A percentile compares a stretch with the other conserved stretches of the same genome.
Conservation (phyloP, 1,140 invertebrate genomes). For the Dreissena polymorpha region DNA sequence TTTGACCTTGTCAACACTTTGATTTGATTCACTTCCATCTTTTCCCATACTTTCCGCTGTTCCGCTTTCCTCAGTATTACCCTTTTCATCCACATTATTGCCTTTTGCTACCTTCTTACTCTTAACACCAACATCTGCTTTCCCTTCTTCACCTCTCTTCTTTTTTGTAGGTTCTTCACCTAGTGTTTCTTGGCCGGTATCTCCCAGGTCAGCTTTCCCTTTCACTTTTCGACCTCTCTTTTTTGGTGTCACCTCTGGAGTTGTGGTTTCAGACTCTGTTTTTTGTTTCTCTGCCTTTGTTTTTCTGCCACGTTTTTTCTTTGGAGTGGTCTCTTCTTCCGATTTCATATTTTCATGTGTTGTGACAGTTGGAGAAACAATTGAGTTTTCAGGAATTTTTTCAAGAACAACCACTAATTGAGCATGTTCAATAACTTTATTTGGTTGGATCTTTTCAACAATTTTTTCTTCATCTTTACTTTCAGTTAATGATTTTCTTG, state of each 20-base stretch:
- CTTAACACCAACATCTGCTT: neutral
- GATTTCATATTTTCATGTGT: neutral
- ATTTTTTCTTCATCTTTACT: neutral
- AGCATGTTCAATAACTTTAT: neutral
- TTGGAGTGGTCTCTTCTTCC: conserved; percentile 14
- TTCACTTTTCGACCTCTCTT: conserved; percentile 50
- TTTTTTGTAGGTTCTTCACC: conserved; percentile 39
- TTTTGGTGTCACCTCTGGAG: conserved; percentile 44
- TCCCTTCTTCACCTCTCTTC: conserved; percentile 15
- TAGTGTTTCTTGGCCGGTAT: conserved; percentile 6
- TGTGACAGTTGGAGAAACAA: neutral
- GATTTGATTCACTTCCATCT: conserved; percentile 1
- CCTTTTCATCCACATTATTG: neutral
- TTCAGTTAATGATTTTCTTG: neutral
- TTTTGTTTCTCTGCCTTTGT: conserved; percentile 31
- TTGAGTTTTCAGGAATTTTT: neutral
- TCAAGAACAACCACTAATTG: neutral
- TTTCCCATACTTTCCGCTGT: conserved; percentile 17
- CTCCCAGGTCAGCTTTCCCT: conserved; percentile 4
- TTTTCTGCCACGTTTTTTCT: conserved; percentile 41
- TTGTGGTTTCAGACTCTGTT: conserved; percentile 13
- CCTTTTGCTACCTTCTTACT: conserved; percentile 1
- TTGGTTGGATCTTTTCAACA: neutral
- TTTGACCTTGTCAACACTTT: conserved; percentile 15
- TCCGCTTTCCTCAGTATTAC: conserved; percentile 4